Conservation (phyloP, 2,797 vertebrate species). For the Schizopygopsis malacanthus region DNA sequence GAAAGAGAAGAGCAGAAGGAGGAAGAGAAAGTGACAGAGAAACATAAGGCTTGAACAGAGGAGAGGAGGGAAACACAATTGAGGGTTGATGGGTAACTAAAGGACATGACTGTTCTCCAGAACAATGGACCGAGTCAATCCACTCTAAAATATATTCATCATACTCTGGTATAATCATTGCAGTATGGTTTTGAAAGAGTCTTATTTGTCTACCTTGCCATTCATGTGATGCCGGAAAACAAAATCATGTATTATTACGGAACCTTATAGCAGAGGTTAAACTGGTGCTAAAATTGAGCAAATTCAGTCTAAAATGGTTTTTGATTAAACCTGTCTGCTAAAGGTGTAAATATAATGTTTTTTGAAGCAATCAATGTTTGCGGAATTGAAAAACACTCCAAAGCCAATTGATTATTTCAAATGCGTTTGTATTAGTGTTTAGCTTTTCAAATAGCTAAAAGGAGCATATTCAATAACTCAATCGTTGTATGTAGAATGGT, state of each 20-base stretch:
- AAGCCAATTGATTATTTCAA: not conserved
- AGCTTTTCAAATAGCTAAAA: not conserved
- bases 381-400: not conserved
- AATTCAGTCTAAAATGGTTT: not conserved
- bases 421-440: too few species aligned
- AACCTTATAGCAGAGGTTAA: not conserved
- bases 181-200: not conserved
- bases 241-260: rapidly evolving
- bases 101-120: conserved; percentile 76
- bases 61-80: not conserved
- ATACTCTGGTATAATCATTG: conserved; percentile 71
- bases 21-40: conserved; percentile 12
- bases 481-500: not conserved
- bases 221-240: not conserved
- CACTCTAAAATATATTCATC: conserved; percentile 62
- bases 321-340: not conserved
- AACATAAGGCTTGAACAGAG: conserved; percentile 51
- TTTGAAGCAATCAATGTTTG: not conserved
- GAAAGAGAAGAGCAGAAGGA: conserved; percentile 65
- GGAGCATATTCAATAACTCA: not conserved
- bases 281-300: not conserved
- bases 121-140: not conserved
- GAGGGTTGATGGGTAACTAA: conserved; percentile 23
- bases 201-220: not conserved
- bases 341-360: not conserved